Percentiles rank a stretch among this genome's conserved stretches.
Conservation (phyloP, 2,888 invertebrate genomes). For the Acrobasis repandana region DNA sequence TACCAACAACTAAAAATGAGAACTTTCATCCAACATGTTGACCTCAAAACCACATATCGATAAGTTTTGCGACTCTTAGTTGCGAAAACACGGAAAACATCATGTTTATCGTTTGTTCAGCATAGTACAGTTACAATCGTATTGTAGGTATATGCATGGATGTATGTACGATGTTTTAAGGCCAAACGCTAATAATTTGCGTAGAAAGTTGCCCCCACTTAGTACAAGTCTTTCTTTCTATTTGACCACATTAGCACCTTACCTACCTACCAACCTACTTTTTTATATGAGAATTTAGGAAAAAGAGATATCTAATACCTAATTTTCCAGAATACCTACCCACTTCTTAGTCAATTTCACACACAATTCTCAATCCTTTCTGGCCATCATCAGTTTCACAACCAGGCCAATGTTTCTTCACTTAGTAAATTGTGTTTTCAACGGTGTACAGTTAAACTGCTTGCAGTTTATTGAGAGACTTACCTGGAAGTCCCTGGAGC, state of each 20-base stretch:
- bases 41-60: conserved; percentile 39
- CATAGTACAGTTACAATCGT: conserved; percentile 22
- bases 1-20: neutral
- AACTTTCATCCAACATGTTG: conserved; percentile 27
- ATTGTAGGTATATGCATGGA: no score
- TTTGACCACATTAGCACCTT: neutral
- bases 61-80: conserved; percentile 31
- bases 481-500: no score
- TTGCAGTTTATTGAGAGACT: no score
- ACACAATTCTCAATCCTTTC: no score
- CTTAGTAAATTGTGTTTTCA: no score
- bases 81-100: conserved; percentile 23
- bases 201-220: neutral
- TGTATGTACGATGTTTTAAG: neutral
- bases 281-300: neutral
- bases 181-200: neutral
- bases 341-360: no score
- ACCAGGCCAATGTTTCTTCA: no score
- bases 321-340: no score
- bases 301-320: conserved; percentile 20
- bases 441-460: no score
- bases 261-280: neutral
- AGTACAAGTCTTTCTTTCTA: neutral
- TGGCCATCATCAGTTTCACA: no score
- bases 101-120: conserved; percentile 6